Conservation (phyloP, 2,797 vertebrate species). For the Limosa lapponica region DNA sequence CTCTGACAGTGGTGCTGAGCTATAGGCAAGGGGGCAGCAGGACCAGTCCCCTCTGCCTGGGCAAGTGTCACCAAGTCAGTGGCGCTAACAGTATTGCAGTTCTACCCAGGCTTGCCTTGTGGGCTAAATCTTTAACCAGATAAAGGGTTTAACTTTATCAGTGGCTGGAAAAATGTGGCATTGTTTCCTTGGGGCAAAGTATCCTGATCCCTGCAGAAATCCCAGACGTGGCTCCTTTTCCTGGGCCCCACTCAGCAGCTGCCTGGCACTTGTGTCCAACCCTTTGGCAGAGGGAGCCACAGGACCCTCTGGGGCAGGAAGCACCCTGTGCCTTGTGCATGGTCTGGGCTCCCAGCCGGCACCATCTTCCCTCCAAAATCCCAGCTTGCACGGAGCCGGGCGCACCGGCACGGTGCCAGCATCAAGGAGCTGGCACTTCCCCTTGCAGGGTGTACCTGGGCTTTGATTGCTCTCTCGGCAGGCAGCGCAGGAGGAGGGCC, state of each 20-base stretch:
- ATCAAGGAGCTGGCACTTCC: not conserved
- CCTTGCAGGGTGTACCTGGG: not conserved
- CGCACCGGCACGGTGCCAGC: rapidly evolving
- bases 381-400: rapidly evolving
- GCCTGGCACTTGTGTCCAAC: rapidly evolving
- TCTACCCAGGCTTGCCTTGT: not conserved
- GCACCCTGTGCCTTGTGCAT: rapidly evolving
- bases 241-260: not conserved
- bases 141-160: slow-evolving; percentile 71
- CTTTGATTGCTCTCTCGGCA: rapidly evolving
- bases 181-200: slow-evolving; percentile 39
- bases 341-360: not conserved
- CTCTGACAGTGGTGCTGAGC: not conserved
- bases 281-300: rapidly evolving
- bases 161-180: slow-evolving; percentile 47
- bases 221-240: not conserved
- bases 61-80: not conserved
- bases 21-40: not conserved
- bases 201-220: not conserved
- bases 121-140: slow-evolving; percentile 48
- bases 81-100: not conserved
- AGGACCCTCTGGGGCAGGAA: not conserved
- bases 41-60: not conserved
- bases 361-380: not conserved
- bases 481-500: rapidly evolving